phyloP scores from a whole-genome alignment of 1,140 invertebrate genomes.

The Tetraneura akinire region DNA sequence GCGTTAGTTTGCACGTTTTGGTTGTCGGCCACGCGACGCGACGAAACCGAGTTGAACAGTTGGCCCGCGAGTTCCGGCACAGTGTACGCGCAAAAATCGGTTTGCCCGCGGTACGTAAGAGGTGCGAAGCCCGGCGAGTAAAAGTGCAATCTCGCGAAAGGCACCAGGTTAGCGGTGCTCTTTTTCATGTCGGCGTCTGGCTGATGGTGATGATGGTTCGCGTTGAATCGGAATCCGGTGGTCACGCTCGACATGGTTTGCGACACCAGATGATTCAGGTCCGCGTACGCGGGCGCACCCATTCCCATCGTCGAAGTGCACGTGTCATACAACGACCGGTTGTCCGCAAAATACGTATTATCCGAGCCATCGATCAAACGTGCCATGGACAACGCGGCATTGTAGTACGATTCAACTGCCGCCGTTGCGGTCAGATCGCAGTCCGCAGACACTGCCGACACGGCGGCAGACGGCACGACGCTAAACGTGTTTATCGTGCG shows the following conservation, averaged over 20 bases:
- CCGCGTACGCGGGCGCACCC: constrained; percentile 65
- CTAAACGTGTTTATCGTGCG: constrained; percentile 73
- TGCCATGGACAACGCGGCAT: constrained; percentile 68
- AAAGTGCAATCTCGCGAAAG: constrained; percentile 61
- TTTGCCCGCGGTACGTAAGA: constrained; percentile 65
- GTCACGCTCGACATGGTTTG: constrained; percentile 67
- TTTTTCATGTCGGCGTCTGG: constrained; percentile 70
- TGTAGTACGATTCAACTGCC: constrained; percentile 64
- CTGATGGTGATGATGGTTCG: constrained; percentile 55
- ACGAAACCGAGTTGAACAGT: neutral
- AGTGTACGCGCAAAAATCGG: constrained; percentile 56
- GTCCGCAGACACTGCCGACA: constrained; percentile 66
- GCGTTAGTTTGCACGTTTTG: neutral
- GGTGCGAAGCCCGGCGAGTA: constrained; percentile 69
- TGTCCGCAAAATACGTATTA: constrained; percentile 68
- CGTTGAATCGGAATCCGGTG: constrained; percentile 68
- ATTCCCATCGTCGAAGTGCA: constrained; percentile 64
- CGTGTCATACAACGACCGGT: constrained; percentile 70
- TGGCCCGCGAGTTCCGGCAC: neutral
- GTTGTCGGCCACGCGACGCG: neutral
- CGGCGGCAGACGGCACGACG: constrained; percentile 75
- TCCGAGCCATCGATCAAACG: constrained; percentile 68
- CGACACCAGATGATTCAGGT: constrained; percentile 65
- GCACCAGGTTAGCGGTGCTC: constrained; percentile 68
- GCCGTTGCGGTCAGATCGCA: constrained; percentile 57